Evolutionary conservation across 2,888 invertebrate species (phyloP), one percentile per base, ranked within the genome.

Genomic region (Dryobotodes eremita): DNA sequence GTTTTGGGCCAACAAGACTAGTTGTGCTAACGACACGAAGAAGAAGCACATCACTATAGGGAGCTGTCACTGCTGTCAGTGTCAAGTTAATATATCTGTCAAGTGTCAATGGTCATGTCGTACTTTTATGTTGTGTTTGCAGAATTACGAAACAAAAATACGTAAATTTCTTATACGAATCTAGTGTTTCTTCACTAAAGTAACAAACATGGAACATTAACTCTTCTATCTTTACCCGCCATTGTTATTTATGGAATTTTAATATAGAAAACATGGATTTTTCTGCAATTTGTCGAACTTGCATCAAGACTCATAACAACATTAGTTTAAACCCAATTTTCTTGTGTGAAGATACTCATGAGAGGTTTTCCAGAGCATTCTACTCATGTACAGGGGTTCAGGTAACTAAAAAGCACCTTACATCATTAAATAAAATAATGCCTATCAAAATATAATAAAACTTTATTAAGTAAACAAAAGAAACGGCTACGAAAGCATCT

Each of bases 191-290:
- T 36, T 8, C 11, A 20, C n/a, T 6, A 17, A 15, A 17, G 13
- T 36, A 36, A 20, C 1, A 66, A 46, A 23, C 10, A 23, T 61
- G 15, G 17, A 26, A 48, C 6, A 48, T 17, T 23, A 48, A 36
- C 1, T 23, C 10, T 0, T 20, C 8, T 15, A 7, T 11, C n/a
- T 4, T 8, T 61, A 42, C 0, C 0, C 13, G 0, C 8, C 0
- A 68, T 57, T 48, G 48, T 13, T 36, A 36, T 4, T 31, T 36
- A n/a, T 8, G 5, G 8, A 66, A 4, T 69, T 73, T 76, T 77
- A 57, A 71, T 74, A 57, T 17, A 85, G n/a, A 75, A 85, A 82
- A 26, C 20, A 85, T 85, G 85, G 74, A 85, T 66, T 85, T 85
- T 65, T 57, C 82, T 2, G 10, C 50, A 55, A 59, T 75, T 48